Conservation (phyloP, 2,888 invertebrate species). For the Eustalomyia histrio region DNA sequence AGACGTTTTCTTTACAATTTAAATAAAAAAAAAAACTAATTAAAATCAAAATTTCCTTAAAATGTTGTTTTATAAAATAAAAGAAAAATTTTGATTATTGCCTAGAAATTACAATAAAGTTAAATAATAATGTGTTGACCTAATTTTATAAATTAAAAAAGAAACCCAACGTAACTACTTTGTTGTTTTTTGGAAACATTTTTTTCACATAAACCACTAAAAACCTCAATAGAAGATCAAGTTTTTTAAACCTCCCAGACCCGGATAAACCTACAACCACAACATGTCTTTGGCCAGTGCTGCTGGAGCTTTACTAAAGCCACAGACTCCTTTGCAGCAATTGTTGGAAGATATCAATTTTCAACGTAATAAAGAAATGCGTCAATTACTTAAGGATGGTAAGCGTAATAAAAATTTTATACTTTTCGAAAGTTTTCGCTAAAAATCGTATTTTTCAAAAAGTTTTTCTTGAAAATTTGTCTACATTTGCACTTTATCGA, state of each 20-base stretch:
- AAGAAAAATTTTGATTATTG: neutral
- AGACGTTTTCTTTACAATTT: constrained; percentile 27
- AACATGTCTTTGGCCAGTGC: constrained; percentile 76
- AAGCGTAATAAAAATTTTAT: constrained; percentile 67
- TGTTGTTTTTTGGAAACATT: constrained; percentile 22
- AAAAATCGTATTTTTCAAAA: constrained; percentile 55
- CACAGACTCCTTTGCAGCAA: constrained; percentile 88
- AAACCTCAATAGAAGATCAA: constrained; percentile 26
- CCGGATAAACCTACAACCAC: neutral
- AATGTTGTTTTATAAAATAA: neutral
- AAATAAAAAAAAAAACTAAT: constrained; percentile 3
- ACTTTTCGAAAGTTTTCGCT: neutral
- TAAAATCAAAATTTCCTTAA: neutral
- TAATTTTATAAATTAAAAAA: neutral
- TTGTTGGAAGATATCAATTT: constrained; percentile 94
- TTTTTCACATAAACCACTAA: constrained; percentile 18
- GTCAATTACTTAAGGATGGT: constrained; percentile 94
- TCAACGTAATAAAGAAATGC: constrained; percentile 94
- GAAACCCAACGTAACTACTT: constrained; percentile 11
- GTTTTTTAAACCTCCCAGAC: neutral
- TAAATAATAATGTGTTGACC: constrained; percentile 47
- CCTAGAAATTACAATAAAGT: neutral
- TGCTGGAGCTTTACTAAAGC: constrained; percentile 76
- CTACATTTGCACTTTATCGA: constrained; percentile 76
- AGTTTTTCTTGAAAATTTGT: constrained; percentile 66